A percentile compares a stretch with the other conserved stretches of the same genome.
Evolutionary conservation across 1,140 invertebrate genomes (phyloP).

Genomic region (Ectropis grisescens): DNA sequence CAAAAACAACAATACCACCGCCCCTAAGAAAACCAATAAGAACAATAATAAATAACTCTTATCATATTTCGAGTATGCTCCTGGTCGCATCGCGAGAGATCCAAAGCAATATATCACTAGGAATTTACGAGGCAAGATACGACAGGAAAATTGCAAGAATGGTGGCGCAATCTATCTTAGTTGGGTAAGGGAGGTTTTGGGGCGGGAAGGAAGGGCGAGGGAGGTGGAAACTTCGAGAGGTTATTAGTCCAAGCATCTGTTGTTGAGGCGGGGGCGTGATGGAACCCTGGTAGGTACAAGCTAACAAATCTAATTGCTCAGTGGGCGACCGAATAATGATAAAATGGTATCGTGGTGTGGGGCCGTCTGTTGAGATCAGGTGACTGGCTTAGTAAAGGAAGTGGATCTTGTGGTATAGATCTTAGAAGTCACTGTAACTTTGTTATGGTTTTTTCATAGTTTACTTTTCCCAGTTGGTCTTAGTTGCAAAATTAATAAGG

Average conservation of each 20-base stretch:
- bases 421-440: conserved; percentile 24
- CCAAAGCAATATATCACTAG: conserved; percentile 80
- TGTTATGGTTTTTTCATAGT: too few relatives aligned
- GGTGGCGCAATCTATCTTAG: conserved; percentile 82
- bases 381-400: conserved; percentile 27
- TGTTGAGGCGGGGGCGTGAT: conserved; percentile 66
- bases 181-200: conserved; percentile 67
- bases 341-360: conserved; percentile 50
- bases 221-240: conserved; percentile 69
- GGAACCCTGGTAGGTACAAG: conserved; percentile 61
- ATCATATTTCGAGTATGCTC: conserved; percentile 70
- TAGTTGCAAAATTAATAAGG: too few relatives aligned
- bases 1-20: too few relatives aligned
- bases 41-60: conserved; percentile 71
- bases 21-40: conserved; percentile 67
- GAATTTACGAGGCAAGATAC: conserved; percentile 83
- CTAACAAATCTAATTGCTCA: conserved; percentile 70
- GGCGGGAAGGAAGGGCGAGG: conserved; percentile 34
- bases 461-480: too few relatives aligned
- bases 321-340: conserved; percentile 64
- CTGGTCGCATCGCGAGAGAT: conserved; percentile 75
- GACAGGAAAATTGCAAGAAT: conserved; percentile 85
- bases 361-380: conserved; percentile 56
- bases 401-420: conserved; percentile 40
- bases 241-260: conserved; percentile 73